A percentile compares a stretch with the other conserved stretches of the same genome.
phyloP scores from a whole-genome alignment of 2,888 invertebrate genomes.

The Drosophila atripex region DNA sequence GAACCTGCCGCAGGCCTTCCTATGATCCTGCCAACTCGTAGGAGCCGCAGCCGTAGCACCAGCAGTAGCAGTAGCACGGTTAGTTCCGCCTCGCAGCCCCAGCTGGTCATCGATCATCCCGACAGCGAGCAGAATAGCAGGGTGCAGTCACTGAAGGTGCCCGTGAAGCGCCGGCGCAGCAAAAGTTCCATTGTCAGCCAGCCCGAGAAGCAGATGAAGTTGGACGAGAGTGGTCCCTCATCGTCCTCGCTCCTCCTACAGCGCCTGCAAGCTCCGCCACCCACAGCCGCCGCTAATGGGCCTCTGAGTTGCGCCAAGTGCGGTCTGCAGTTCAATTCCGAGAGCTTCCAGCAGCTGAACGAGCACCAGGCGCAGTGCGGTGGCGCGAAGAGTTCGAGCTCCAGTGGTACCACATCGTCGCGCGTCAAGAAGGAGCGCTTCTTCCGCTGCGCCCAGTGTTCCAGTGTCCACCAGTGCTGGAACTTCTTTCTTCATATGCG shows the following conservation, averaged over 20 bases:
- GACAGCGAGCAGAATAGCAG: constrained; percentile 66
- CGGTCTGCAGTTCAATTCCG: constrained; percentile 87
- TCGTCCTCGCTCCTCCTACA: constrained; percentile 53
- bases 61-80: constrained; percentile 62
- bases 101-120: constrained; percentile 82
- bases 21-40: constrained; percentile 4
- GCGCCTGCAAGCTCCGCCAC: constrained; percentile 52
- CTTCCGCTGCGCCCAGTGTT: constrained; percentile 92
- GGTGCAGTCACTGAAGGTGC: constrained; percentile 44
- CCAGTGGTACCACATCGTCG: not conserved
- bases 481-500: constrained; percentile 93
- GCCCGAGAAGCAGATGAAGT: constrained; percentile 13
- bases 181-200: constrained; percentile 40
- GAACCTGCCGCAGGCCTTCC: not conserved
- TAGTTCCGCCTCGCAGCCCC: constrained; percentile 80
- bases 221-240: not conserved
- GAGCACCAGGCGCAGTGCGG: constrained; percentile 88
- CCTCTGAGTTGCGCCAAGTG: constrained; percentile 87
- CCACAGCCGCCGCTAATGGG: constrained; percentile 4
- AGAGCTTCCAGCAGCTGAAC: constrained; percentile 87
- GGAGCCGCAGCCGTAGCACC: constrained; percentile 15
- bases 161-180: constrained; percentile 65
- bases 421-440: constrained; percentile 85
- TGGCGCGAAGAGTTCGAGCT: constrained; percentile 53
- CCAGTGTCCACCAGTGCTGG: constrained; percentile 94